Base-by-base conservation (phyloP, 2,888 invertebrate genomes). In the Neoscelio sp. region DNA sequence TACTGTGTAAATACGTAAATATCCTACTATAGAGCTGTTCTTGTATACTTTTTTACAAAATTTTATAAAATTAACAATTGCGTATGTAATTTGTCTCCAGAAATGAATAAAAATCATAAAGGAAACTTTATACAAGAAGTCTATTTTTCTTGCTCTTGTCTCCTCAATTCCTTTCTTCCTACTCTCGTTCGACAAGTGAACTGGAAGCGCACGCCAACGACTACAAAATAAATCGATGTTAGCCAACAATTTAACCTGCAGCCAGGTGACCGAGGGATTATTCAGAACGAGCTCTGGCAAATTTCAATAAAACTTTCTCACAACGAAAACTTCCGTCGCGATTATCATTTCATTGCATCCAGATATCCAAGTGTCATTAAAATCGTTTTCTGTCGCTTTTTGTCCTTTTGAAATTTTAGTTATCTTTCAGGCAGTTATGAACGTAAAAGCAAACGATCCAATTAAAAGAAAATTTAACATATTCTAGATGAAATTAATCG, bases 191-290 rank as follows among this genome's bases (percentile, higher is more conserved):
- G 67, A 64, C 62, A 62, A 76, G 35, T 65, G 28, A 70, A 77
- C 64, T 56, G 56, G 50, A 70, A 70, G 58, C 48, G 23, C 48
- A 52, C 38, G 52, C 38, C 30, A 62, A 20, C 48, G 54, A 48
- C 56, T 64, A 64, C 76, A 50, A 77, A 77, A 77, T 70, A 70
- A 70, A 77, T 77, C 76, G 70, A 70, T 70, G 64, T 50, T 62
- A 60, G 26, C 67, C 26, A 44, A 67, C 75, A 52, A 75, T 75
- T 75, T 52, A 75, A 67, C 54, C 68, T 68, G 76, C 56, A 40
- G 18, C 48, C 68, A 76, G 67, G 64, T 76, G 68, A 76, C 62
- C 64, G 54, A 56, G 40, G 64, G 38, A 64, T 76, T 48, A 68
- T 68, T 42, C 26, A 56, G 26, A 62, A 68, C 13, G 28, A 54